A percentile compares a stretch with the other conserved stretches of the same genome.
Evolutionary conservation across 2,888 invertebrate species (phyloP).

Genomic region (Coecobrya sp.): DNA sequence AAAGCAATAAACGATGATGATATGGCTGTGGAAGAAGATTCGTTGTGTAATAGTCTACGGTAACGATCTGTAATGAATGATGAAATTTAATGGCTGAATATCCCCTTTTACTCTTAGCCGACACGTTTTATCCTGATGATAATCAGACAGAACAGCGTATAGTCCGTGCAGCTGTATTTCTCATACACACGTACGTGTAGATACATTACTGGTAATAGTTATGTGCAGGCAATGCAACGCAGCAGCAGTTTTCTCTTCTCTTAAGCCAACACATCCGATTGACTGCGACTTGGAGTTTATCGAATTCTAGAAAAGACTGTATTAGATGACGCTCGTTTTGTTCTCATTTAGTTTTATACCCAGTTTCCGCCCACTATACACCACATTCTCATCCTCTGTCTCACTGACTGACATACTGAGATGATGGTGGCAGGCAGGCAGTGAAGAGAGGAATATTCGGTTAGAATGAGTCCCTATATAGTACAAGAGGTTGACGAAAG

Average conservation of each 20-base stretch:
- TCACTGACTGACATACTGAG: slow-evolving; percentile 21
- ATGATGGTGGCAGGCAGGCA: neutral
- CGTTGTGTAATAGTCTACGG: slow-evolving; percentile 62
- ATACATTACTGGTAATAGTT: neutral
- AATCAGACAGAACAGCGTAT: neutral
- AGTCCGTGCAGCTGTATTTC: neutral
- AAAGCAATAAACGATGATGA: slow-evolving; percentile 44
- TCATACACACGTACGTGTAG: neutral
- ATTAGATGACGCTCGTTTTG: neutral
- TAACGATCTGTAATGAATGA: slow-evolving; percentile 81
- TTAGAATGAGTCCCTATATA: no score
- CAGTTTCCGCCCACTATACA: neutral
- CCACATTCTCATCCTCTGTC: slow-evolving; percentile 27
- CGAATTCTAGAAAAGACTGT: neutral
- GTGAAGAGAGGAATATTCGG: neutral
- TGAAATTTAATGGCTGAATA: slow-evolving; percentile 75
- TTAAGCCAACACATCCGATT: neutral
- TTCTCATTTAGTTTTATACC: slow-evolving; percentile 22
- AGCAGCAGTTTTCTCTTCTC: neutral
- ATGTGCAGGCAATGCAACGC: neutral
- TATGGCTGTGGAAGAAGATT: slow-evolving; percentile 37
- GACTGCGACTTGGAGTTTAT: slow-evolving; percentile 15
- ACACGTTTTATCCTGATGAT: slow-evolving; percentile 65
- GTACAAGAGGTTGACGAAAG: slow-evolving; percentile 3
- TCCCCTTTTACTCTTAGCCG: slow-evolving; percentile 60